A percentile compares a stretch with the other conserved stretches of the same genome.
phyloP scores from a whole-genome alignment of 2,113 vertebrate genomes.

The Paralichthys olivaceus region DNA sequence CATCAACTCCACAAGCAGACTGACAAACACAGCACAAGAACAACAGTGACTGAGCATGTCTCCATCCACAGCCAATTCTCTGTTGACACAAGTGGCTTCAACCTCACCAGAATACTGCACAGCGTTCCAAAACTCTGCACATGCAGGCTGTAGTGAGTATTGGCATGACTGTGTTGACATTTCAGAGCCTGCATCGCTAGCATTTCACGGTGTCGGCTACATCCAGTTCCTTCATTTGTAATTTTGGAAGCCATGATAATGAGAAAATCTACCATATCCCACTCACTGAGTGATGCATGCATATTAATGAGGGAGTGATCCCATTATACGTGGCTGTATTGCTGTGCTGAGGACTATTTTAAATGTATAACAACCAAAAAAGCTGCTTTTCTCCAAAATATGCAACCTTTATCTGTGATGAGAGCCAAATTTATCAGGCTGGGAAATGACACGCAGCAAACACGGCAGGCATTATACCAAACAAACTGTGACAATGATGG shows the following conservation, averaged over 20 bases:
- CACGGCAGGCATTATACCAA: constrained; percentile 23
- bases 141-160: background rate
- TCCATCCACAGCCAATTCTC: constrained; percentile 26
- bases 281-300: constrained; percentile 42
- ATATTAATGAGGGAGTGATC: constrained; percentile 62
- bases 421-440: constrained; percentile 12
- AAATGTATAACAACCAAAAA: constrained; percentile 30
- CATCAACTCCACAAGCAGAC: constrained; percentile 22
- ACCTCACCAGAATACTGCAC: constrained; percentile 27
- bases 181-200: constrained; percentile 8
- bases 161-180: constrained; percentile 10
- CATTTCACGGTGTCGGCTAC: constrained; percentile 17
- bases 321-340: constrained; percentile 37
- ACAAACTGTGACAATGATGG: background rate
- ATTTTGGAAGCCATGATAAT: constrained; percentile 39
- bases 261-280: constrained; percentile 33
- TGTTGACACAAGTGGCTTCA: constrained; percentile 41
- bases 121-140: background rate
- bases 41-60: constrained; percentile 18
- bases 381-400: constrained; percentile 39
- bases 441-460: constrained; percentile 35
- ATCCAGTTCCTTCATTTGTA: constrained; percentile 35
- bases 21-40: constrained; percentile 8
- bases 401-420: constrained; percentile 23
- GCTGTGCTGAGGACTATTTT: constrained; percentile 31